These are phyloP conservation scores for Pomacea maculata DNA, from an alignment of 1,140 invertebrate species.

Conservation along the genomic window DNA sequence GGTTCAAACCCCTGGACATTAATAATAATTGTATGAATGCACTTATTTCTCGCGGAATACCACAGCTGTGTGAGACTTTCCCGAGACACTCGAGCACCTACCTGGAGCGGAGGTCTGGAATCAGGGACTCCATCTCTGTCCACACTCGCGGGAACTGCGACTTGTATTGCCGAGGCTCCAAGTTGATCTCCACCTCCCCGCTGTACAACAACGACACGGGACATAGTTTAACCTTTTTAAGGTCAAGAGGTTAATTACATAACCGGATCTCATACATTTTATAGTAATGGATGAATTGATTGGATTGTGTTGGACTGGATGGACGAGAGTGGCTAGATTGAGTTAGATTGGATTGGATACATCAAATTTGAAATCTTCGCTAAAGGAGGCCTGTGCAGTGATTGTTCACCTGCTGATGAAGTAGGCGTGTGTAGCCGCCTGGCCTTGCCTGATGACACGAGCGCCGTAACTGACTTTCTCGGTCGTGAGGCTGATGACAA, in stretches of 20 bases:
- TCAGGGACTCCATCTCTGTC: conserved; percentile 23
- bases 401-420: conserved; percentile 58
- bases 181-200: conserved; percentile 59
- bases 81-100: not conserved
- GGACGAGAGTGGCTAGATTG: not conserved
- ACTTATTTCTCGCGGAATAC: no score
- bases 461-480: conserved; percentile 54
- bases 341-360: no score
- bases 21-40: no score
- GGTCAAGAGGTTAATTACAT: not conserved
- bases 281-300: not conserved
- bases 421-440: conserved; percentile 55
- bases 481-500: conserved; percentile 61
- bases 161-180: conserved; percentile 50
- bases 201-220: conserved; percentile 33
- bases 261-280: no score
- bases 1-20: no score
- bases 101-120: conserved; percentile 25
- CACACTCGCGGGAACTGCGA: conserved; percentile 56
- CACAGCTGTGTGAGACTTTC: no score
- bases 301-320: not conserved
- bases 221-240: not conserved
- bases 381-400: no score
- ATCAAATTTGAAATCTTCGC: no score
- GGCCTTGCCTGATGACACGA: conserved; percentile 56